Base-by-base conservation (phyloP, 2,797 vertebrate genomes). In the Spondyliosoma cantharus region DNA sequence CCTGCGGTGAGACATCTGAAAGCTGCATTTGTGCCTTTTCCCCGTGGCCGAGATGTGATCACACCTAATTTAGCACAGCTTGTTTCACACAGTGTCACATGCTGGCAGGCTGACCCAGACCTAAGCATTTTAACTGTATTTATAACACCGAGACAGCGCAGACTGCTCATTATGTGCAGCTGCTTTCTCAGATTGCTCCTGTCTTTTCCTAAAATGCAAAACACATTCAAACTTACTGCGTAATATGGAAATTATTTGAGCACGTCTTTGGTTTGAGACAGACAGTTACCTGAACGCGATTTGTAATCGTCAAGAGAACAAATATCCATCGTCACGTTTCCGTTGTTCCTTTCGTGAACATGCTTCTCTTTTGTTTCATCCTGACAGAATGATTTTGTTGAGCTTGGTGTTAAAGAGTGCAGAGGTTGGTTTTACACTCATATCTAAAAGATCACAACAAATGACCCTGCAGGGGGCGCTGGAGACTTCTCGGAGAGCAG, bases 241-340 rank as follows among this genome's bases (percentile, higher is more conserved):
- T 8, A 8, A 32, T 19, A 16, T 63, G 32, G 62, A 43, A 49
- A n/a, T 74, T 46, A 20, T 48, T 11, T 50, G 19, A n/a, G 19
- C 7, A 8, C 19, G 4, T 65, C 12, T 45, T 22, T 19, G 11
- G 29, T n/a, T 6, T 79, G 2, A 48, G 48, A n/a, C 25, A 42
- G 16, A 62, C 50, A 46, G 88, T 86, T 92, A 96, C 84, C 83
- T 94, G 86, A 94, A 95, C 87, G 91, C 95, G 42, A 94, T 74
- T 19, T 45, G 52, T 69, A 5, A 60, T 86, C 92, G 96, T 82
- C 83, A 62, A 71, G 43, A 61, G 53, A 25, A 59, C 42, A 65
- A 52, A 56, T 12, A 8, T 16, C 3, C 12, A 68, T 17, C 3
- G n/a, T 49, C 46, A 8, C 29, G 5, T 29, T 49, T 29, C 6